Evolutionary conservation across 2,888 invertebrate genomes (phyloP), one percentile per base, ranked within the genome.

Genomic region (Agrotis clavis): DNA sequence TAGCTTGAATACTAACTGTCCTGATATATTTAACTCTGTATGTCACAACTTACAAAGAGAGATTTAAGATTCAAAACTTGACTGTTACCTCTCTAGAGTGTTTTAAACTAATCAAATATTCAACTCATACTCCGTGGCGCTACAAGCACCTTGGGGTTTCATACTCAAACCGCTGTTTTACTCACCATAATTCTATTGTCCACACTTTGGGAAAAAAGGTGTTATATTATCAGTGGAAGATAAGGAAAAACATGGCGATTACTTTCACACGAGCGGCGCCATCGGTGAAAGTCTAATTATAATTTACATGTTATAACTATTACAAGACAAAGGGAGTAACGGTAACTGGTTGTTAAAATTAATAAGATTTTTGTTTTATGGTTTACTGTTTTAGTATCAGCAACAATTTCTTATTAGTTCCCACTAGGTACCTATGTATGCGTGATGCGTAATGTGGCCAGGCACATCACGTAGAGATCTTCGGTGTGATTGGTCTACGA

Each of bases 271-370:
- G 70, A 59, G 35, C 4, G 71, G 66, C 66, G 57, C 60, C 62
- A n/a, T 11, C 59, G 61, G 79, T 13, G 85, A 82, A 71, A 80
- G 80, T 80, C 57, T 65, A 51, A 35, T 64, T 82, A 54, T 74
- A 71, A 72, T 79, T n/a, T 62, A 73, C 68, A 50, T 57, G 71
- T 53, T 67, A 25, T 25, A 77, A 67, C 51, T 45, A 68, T 66
- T 51, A 30, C 14, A 53, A 70, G 47, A 76, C 74, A 70, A 80
- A 83, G 69, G 60, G 13, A 50, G 14, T 53, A 56, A 30, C 61
- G 48, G 61, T 67, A 41, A 47, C 7, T n/a, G 2, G 30, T 71
- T 59, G 45, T 73, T 19, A 18, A 14, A 35, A 11, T 25, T 70
- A 61, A 70, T 72, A 7, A 11, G 16, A 18, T n/a, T 64, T 56